These are phyloP conservation scores for Plemyria rubiginata DNA, from an alignment of 2,888 invertebrate species.

Conservation along the genomic window DNA sequence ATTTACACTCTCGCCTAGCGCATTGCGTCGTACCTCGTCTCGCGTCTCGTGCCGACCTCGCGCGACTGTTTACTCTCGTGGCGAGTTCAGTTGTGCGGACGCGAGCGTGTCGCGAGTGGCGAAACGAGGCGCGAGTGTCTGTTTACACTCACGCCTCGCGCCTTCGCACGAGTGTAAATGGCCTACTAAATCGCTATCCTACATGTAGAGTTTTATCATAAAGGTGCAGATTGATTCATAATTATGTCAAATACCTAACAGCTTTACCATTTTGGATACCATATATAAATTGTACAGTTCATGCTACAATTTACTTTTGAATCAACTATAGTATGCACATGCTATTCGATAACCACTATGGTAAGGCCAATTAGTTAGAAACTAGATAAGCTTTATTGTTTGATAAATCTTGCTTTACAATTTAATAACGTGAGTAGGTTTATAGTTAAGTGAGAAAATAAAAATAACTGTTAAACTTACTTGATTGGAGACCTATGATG, in stretches of 20 bases:
- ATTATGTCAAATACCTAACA: too few species aligned
- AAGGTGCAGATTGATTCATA: background rate
- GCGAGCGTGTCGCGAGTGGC: too few species aligned
- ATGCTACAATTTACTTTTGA: background rate
- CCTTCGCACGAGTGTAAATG: too few species aligned
- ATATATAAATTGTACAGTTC: background rate
- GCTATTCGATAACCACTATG: background rate
- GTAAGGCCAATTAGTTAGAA: slow-evolving; percentile 20
- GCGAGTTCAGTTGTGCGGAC: too few species aligned
- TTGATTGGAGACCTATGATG: slow-evolving; percentile 68
- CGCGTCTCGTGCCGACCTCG: too few species aligned
- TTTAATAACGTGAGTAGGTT: slow-evolving; percentile 3
- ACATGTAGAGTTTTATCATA: background rate
- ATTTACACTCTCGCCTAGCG: too few species aligned
- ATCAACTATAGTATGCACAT: background rate
- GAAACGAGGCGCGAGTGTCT: too few species aligned
- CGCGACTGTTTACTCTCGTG: too few species aligned
- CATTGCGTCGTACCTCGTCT: too few species aligned
- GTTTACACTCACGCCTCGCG: too few species aligned
- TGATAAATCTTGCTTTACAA: slow-evolving; percentile 15
- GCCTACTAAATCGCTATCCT: background rate
- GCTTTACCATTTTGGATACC: background rate
- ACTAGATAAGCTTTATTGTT: slow-evolving; percentile 15
- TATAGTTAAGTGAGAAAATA: background rate
- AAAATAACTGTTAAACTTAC: slow-evolving; percentile 48